A percentile compares a stretch with the other conserved stretches of the same genome.
Evolutionary conservation across 2,888 invertebrate species (phyloP).

Genomic region (Tricholauxania praeusta): DNA sequence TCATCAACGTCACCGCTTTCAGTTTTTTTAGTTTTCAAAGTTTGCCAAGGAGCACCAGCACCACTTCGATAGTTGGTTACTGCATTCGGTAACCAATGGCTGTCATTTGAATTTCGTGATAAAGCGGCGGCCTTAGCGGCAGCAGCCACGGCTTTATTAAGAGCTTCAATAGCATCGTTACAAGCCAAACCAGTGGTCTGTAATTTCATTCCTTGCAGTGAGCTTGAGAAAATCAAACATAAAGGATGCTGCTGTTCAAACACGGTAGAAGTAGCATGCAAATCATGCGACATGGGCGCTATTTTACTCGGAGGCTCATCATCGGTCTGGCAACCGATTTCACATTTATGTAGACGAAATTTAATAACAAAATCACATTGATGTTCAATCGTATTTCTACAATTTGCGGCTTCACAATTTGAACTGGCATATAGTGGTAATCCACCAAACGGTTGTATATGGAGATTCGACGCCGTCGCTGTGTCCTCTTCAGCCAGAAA

Average conservation of each 20-base stretch:
- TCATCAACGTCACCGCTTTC: constrained; percentile 28
- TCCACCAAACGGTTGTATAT: constrained; percentile 35
- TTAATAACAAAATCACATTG: constrained; percentile 73
- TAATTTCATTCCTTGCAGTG: constrained; percentile 33
- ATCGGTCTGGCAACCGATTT: constrained; percentile 74
- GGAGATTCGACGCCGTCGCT: constrained; percentile 1
- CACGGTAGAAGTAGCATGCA: background rate
- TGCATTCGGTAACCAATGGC: constrained; percentile 35
- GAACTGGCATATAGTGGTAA: constrained; percentile 41
- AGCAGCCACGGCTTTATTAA: constrained; percentile 50
- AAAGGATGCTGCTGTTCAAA: constrained; percentile 38
- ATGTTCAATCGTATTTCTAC: constrained; percentile 8
- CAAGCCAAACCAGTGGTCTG: constrained; percentile 42
- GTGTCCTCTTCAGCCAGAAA: constrained; percentile 53
- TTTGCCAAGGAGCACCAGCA: constrained; percentile 1
- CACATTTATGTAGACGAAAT: constrained; percentile 73
- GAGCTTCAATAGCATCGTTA: constrained; percentile 48
- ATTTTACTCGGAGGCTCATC: constrained; percentile 16
- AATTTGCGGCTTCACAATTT: constrained; percentile 36
- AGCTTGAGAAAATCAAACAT: constrained; percentile 37
- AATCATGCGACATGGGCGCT: background rate
- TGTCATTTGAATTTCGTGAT: constrained; percentile 33
- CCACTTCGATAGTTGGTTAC: background rate
- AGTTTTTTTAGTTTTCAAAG: background rate
- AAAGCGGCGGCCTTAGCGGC: constrained; percentile 45